A percentile compares a stretch with the other conserved stretches of the same genome.
These are phyloP conservation scores for Ischnus inquisitorius DNA, from an alignment of 2,888 invertebrate species.

Conservation along the genomic window DNA sequence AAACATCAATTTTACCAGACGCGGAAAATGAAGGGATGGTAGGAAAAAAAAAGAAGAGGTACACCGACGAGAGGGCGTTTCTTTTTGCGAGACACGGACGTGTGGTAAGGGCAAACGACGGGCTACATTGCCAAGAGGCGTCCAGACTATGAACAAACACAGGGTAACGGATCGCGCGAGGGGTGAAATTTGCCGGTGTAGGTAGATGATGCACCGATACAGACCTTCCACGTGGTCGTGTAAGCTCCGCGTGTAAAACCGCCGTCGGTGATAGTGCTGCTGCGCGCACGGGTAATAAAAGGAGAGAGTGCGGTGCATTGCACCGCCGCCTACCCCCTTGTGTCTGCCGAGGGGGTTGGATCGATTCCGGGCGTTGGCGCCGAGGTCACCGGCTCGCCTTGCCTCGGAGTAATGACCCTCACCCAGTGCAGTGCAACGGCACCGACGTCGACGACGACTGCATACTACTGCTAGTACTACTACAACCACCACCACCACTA, in stretches of 20 bases:
- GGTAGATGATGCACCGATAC: slow-evolving; percentile 46
- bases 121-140: slow-evolving; percentile 49
- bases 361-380: slow-evolving; percentile 85
- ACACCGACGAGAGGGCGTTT: background rate
- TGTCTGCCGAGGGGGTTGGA: slow-evolving; percentile 78
- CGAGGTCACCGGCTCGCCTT: slow-evolving; percentile 85
- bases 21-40: slow-evolving; percentile 38
- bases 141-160: slow-evolving; percentile 67
- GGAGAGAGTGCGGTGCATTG: slow-evolving; percentile 77
- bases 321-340: slow-evolving; percentile 73
- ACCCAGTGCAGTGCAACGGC: slow-evolving; percentile 86
- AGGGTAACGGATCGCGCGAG: slow-evolving; percentile 17
- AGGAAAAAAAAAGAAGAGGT: slow-evolving; percentile 17
- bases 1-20: slow-evolving; percentile 35
- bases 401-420: slow-evolving; percentile 85
- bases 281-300: slow-evolving; percentile 57
- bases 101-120: background rate
- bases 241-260: slow-evolving; percentile 26
- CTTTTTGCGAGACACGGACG: slow-evolving; percentile 10
- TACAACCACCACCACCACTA: slow-evolving; percentile 16
- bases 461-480: slow-evolving; percentile 41
- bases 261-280: slow-evolving; percentile 50
- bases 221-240: slow-evolving; percentile 27
- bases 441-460: slow-evolving; percentile 75
- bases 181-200: slow-evolving; percentile 36